Conservation (phyloP, 2,888 invertebrate species). For the Rhingia rostrata region DNA sequence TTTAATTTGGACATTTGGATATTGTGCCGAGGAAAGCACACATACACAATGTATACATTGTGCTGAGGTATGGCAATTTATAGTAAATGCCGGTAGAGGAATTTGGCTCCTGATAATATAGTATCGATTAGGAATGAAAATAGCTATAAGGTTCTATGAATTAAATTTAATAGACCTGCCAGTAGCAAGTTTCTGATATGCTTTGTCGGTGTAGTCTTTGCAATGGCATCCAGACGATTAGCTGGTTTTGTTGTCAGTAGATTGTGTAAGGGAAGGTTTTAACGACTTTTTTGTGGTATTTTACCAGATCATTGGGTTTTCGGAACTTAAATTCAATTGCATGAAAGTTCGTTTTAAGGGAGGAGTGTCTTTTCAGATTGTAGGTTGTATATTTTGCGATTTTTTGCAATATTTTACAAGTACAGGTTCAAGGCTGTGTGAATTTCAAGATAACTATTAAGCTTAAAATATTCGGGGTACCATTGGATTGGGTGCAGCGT, state of each 20-base stretch:
- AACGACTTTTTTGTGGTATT: neutral
- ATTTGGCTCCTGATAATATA: slow-evolving; percentile 33
- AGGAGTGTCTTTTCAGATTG: too few species aligned
- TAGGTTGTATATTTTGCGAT: too few species aligned
- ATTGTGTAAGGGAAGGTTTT: neutral
- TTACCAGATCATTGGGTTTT: neutral
- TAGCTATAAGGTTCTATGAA: slow-evolving; percentile 43
- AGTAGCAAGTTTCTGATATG: slow-evolving; percentile 15
- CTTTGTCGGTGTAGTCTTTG: neutral
- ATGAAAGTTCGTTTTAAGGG: too few species aligned
- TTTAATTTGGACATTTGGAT: slow-evolving; percentile 22
- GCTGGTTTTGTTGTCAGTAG: neutral
- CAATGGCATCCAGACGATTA: neutral
- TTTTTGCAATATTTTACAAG: too few species aligned
- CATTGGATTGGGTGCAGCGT: too few species aligned
- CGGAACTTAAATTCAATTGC: neutral
- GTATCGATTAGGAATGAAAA: slow-evolving; percentile 58
- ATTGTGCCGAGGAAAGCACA: slow-evolving; percentile 37
- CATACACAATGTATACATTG: neutral
- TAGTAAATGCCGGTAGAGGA: slow-evolving; percentile 51
- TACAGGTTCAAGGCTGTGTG: too few species aligned
- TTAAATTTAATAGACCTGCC: slow-evolving; percentile 37
- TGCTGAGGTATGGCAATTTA: slow-evolving; percentile 4
- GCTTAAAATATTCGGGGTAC: too few species aligned
- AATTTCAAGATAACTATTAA: too few species aligned